These are phyloP conservation scores for Pteropus rufus DNA, from an alignment of 2,797 vertebrate species.

Conservation along the genomic window DNA sequence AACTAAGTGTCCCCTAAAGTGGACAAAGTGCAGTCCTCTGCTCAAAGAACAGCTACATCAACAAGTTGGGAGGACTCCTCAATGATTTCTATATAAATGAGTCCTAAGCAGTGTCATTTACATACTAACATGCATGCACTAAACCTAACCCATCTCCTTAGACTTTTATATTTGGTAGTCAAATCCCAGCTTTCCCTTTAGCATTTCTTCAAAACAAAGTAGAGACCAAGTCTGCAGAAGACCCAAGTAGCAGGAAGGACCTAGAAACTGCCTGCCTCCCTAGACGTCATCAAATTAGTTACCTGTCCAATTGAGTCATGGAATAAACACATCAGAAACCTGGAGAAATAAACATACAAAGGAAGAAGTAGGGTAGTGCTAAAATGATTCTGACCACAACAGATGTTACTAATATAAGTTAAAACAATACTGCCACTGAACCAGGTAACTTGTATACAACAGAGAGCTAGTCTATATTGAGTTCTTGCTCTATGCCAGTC, in stretches of 20 bases:
- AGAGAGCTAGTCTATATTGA: background rate
- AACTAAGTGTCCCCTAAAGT: background rate
- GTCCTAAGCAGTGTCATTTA: background rate
- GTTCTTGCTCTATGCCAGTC: background rate
- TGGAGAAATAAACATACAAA: background rate
- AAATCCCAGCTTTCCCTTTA: background rate
- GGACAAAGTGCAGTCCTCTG: background rate
- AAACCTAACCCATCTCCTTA: background rate
- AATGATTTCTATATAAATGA: background rate
- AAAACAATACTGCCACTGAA: background rate
- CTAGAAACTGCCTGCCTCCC: background rate
- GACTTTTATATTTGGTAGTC: background rate
- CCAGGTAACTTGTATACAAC: background rate
- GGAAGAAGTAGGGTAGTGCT: background rate
- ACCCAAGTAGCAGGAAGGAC: background rate
- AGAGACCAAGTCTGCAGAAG: background rate
- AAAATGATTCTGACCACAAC: background rate
- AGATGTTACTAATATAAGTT: background rate
- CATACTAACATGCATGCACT: background rate
- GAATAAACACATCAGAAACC: background rate
- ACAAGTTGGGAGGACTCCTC: background rate
- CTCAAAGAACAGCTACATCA: background rate
- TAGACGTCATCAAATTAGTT: background rate
- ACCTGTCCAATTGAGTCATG: background rate
- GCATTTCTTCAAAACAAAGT: background rate